phyloP scores from a whole-genome alignment of 2,797 vertebrate species.

The Thaleichthys pacificus region DNA sequence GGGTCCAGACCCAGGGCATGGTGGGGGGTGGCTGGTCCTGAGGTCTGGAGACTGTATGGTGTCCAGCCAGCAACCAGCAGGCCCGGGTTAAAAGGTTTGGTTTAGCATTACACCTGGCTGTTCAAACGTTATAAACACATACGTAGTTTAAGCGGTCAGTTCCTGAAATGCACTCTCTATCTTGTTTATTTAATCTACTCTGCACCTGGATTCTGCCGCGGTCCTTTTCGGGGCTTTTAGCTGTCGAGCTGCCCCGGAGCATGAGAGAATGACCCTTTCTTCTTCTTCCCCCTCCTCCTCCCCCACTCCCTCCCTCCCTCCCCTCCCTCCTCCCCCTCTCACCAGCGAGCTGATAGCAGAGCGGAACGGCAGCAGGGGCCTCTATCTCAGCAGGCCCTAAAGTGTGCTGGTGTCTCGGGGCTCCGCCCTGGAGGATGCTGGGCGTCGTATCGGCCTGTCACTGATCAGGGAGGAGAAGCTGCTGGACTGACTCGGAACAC shows the following conservation, averaged over 20 bases:
- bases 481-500: no score
- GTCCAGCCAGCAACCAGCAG: not conserved
- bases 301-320: not conserved
- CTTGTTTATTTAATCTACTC: not conserved
- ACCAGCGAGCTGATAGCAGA: not conserved
- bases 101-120: not conserved
- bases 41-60: not conserved
- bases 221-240: not conserved
- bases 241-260: not conserved
- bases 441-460: constrained; percentile 10
- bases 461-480: not conserved
- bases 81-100: not conserved
- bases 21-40: not conserved
- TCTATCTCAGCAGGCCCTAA: not conserved
- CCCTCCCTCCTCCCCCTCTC: not conserved
- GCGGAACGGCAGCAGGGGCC: not conserved
- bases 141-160: not conserved
- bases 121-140: not conserved
- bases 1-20: not conserved
- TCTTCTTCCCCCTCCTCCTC: not conserved
- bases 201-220: not conserved
- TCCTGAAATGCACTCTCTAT: not conserved
- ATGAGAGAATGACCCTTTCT: not conserved
- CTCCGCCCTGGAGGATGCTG: not conserved
- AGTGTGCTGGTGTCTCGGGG: not conserved